These are phyloP conservation scores for Drosophila bunnanda DNA, from an alignment of 2,888 invertebrate genomes.

Conservation along the genomic window DNA sequence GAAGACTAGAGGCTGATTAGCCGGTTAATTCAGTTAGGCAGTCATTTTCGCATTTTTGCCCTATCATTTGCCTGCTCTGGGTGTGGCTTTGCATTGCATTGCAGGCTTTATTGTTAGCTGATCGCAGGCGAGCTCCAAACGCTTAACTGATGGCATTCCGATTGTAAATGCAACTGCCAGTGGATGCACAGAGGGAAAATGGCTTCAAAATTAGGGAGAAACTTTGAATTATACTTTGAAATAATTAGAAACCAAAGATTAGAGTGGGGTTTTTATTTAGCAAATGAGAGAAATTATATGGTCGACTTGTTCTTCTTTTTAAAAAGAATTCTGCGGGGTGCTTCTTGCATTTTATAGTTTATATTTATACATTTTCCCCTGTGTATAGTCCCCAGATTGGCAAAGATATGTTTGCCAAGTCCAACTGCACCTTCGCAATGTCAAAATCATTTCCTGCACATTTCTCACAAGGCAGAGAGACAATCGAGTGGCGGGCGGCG, in stretches of 20 bases:
- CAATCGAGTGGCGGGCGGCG: conserved; percentile 30
- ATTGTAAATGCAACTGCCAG: conserved; percentile 20
- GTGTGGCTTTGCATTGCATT: conserved; percentile 54
- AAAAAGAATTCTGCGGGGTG: too few species aligned
- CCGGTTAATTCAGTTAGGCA: conserved; percentile 62
- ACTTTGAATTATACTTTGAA: background rate
- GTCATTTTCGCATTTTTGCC: conserved; percentile 51
- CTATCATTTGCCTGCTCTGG: conserved; percentile 62
- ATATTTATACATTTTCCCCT: background rate
- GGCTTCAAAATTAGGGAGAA: background rate
- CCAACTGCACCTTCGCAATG: conserved; percentile 29
- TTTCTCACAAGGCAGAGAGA: conserved; percentile 36
- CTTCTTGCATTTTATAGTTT: background rate
- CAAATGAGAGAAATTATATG: too few species aligned
- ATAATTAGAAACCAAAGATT: background rate
- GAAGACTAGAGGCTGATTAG: conserved; percentile 60
- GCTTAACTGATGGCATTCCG: conserved; percentile 36
- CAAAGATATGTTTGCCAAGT: conserved; percentile 22
- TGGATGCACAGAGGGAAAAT: conserved; percentile 12
- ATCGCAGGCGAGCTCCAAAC: conserved; percentile 38
- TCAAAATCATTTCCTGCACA: conserved; percentile 42
- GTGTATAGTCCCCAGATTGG: conserved; percentile 23
- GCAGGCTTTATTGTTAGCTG: conserved; percentile 52
- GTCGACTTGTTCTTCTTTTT: background rate
- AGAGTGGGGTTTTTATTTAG: background rate